These are phyloP conservation scores for Pandion haliaetus DNA, from an alignment of 2,113 vertebrate genomes.

Conservation along the genomic window DNA sequence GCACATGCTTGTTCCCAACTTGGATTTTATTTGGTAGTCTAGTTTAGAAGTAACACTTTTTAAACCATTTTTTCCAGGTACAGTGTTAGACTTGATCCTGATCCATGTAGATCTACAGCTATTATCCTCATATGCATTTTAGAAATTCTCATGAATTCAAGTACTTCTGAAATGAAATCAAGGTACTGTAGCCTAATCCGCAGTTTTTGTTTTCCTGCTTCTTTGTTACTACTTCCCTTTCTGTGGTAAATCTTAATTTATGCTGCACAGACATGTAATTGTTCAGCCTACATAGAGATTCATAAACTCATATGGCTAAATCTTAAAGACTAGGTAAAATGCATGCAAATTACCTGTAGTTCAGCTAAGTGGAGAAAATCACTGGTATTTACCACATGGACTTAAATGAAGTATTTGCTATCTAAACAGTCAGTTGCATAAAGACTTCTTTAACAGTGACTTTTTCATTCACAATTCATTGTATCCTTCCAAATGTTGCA, in stretches of 20 bases:
- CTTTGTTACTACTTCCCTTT: background rate
- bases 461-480: background rate
- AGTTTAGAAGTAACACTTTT: background rate
- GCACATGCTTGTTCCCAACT: background rate
- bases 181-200: slow-evolving; percentile 70
- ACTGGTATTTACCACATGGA: background rate
- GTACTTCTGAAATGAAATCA: slow-evolving; percentile 75
- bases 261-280: background rate
- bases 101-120: slow-evolving; percentile 85
- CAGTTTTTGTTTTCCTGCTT: background rate
- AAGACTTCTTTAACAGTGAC: background rate
- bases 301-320: background rate
- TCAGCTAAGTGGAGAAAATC: background rate
- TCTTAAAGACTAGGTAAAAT: background rate
- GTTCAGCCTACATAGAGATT: background rate
- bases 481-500: background rate
- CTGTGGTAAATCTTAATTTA: background rate
- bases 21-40: background rate
- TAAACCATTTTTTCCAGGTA: slow-evolving; percentile 75
- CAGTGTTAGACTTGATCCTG: slow-evolving; percentile 83
- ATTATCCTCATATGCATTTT: slow-evolving; percentile 79
- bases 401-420: background rate
- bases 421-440: background rate
- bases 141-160: slow-evolving; percentile 86
- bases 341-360: background rate